Evolutionary conservation across 2,113 vertebrate genomes (phyloP).

Genomic region (Dipodomys stephensi): DNA sequence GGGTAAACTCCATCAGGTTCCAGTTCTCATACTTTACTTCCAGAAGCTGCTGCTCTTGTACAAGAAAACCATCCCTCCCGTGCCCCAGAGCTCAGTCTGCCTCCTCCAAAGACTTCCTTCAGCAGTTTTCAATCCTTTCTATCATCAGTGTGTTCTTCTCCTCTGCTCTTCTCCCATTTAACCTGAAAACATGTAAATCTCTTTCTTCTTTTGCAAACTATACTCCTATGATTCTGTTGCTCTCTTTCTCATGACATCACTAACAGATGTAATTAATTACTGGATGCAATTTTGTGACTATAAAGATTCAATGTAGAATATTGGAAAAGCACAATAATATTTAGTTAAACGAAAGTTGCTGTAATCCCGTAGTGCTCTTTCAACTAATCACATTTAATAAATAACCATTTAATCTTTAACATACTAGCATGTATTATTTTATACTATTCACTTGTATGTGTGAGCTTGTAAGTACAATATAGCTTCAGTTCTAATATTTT

Average conservation of each 20-base stretch:
- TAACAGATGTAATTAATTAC: background rate
- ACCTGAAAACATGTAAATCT: background rate
- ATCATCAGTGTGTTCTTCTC: background rate
- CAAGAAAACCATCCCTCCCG: background rate
- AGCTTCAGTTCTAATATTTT: slow-evolving; percentile 37
- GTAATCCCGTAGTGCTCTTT: background rate
- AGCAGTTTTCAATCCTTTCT: background rate
- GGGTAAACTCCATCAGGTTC: background rate
- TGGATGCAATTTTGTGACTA: background rate
- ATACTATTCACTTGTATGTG: background rate
- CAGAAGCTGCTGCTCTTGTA: background rate
- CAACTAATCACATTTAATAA: no score
- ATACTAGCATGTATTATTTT: background rate
- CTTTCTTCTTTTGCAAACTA: background rate
- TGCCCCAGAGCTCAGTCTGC: background rate
- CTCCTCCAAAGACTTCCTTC: background rate
- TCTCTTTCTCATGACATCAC: background rate
- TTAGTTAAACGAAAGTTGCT: background rate
- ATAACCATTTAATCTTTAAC: background rate
- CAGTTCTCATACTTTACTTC: background rate
- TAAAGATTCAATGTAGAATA: background rate
- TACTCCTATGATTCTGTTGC: background rate
- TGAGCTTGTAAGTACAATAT: slow-evolving; percentile 32
- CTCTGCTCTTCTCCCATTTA: background rate
- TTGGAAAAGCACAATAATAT: background rate